Conservation (phyloP, 2,113 vertebrate genomes). For the Microcebus murinus region DNA sequence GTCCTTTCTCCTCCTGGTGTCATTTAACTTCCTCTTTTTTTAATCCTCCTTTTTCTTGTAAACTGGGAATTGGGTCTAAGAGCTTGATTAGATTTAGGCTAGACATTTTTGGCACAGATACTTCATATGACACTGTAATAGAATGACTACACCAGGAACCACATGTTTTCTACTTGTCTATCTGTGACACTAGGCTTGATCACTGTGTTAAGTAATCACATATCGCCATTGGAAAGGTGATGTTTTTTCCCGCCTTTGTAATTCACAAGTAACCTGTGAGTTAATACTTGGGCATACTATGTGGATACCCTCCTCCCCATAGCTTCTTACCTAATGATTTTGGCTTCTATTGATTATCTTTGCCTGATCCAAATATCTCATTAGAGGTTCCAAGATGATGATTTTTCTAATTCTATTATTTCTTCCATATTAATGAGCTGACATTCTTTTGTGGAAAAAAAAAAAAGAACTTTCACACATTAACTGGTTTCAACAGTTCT, state of each 20-base stretch:
- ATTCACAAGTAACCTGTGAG: neutral
- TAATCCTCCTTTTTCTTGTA: neutral
- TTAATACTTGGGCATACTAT: neutral
- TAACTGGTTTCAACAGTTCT: neutral
- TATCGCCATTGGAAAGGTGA: neutral
- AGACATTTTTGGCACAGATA: neutral
- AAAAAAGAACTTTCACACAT: neutral
- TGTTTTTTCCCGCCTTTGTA: neutral
- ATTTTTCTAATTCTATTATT: conserved; percentile 22
- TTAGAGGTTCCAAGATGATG: neutral
- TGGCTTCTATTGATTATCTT: neutral
- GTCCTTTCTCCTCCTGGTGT: neutral
- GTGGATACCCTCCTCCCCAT: neutral
- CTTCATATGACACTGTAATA: neutral
- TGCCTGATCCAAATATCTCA: neutral
- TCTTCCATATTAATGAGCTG: neutral
- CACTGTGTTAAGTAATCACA: neutral
- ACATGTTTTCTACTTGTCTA: neutral
- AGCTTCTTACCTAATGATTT: neutral
- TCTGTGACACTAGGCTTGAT: neutral
- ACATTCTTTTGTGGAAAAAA: neutral
- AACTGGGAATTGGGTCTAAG: neutral
- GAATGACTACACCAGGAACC: neutral
- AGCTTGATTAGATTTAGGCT: neutral
- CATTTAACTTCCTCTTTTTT: neutral